phyloP scores from a whole-genome alignment of 2,797 vertebrate species.

The Aplochiton taeniatus region DNA sequence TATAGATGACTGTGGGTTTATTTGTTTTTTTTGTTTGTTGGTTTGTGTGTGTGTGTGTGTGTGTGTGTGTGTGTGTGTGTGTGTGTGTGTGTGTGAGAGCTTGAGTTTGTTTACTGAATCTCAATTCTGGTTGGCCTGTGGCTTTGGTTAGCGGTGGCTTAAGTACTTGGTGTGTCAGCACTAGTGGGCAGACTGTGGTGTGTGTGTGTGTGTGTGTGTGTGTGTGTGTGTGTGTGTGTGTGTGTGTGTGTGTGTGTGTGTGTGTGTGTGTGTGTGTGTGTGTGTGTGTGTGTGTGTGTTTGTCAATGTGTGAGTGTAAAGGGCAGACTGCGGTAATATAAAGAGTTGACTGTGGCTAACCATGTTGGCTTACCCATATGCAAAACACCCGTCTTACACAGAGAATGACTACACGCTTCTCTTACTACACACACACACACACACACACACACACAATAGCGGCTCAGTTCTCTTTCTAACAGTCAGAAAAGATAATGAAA shows the following conservation, averaged over 20 bases:
- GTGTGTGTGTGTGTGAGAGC: constrained; percentile 13
- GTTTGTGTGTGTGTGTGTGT: constrained; percentile 3
- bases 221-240: constrained; percentile 15
- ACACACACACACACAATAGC: not conserved
- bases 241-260: constrained; percentile 19
- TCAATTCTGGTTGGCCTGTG: constrained; percentile 30
- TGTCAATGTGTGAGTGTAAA: not conserved
- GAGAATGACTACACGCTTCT: not conserved
- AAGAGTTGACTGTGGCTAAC: constrained; percentile 18
- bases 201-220: constrained; percentile 16
- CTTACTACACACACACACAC: not conserved
- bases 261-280: not conserved
- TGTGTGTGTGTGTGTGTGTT: constrained; percentile 9
- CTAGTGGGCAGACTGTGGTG: not conserved
- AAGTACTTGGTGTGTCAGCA: not conserved
- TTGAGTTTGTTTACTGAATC: constrained; percentile 40
- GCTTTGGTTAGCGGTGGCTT: constrained; percentile 16
- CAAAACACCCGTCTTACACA: not conserved
- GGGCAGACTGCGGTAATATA: not conserved
- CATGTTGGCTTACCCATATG: constrained; percentile 19
- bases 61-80: constrained; percentile 6
- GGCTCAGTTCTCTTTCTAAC: constrained; percentile 5
- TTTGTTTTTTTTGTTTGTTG: too few relatives aligned
- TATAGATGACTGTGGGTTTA: too few relatives aligned
- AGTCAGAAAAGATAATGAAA: constrained; percentile 25